Evolutionary conservation across 2,888 invertebrate species (phyloP), one percentile per base, ranked within the genome.

Genomic region (Sinentomon sp.): DNA sequence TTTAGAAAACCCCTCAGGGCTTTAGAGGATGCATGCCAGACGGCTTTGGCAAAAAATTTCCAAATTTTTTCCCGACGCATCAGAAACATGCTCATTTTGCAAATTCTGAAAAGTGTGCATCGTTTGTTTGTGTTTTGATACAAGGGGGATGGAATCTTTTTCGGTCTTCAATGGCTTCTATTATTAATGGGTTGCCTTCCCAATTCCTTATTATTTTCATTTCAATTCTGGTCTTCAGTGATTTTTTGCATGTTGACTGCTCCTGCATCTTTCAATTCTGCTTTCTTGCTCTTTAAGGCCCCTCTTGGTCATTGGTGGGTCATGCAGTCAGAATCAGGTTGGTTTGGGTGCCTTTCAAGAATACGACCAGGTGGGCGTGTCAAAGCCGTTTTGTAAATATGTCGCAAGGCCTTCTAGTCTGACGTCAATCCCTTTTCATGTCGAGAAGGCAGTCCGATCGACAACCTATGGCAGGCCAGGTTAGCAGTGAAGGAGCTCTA

Each of bases 341-440:
- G 78, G 77, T 6, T 74, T 85, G 44, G 92, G 92, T 16, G 92
- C 85, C 3, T 94, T 94, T 54, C 92, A 94, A 54, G 89, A 87
- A 54, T 85, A 73, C 57, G 68, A 71, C 1, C 85, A 87, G 59
- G 78, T 82, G 31, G 85, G 87, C 46, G 61, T 78, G 0, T 70
- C 77, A 35, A 65, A 78, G n/a, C 64, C 72, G 4, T 83, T 78
- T 51, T 77, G 80, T 54, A 94, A 94, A 58, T 85, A 83, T 52
- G 63, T 80, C 2, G 82, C 74, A 0, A 64, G 89, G 24, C 89
- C 89, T 0, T 71, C 82, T 4, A 71, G 68, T 13, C 63, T 76
- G 3, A 57, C 66, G 0, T 62, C 80, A 33, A 82, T 89, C 44
- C 87, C 89, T 1, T 60, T 69, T 43, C 83, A 80, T 51, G 74